These are phyloP conservation scores for Reinhardtius hippoglossoides DNA, from an alignment of 2,113 vertebrate species.

Conservation along the genomic window DNA sequence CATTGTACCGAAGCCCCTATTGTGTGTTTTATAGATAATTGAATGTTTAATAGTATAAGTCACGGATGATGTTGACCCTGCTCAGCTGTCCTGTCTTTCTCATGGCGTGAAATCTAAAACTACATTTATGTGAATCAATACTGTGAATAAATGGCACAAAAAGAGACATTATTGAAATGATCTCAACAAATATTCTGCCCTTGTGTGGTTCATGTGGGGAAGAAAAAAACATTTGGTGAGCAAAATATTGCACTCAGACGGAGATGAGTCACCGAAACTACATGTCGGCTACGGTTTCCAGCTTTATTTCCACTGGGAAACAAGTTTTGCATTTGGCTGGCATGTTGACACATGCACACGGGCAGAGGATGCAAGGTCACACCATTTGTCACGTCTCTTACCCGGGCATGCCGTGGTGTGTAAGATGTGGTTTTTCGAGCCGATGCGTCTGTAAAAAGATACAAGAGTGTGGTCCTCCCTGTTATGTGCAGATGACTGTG, in stretches of 20 bases:
- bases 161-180: constrained; percentile 30
- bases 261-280: constrained; percentile 6
- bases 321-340: constrained; percentile 13
- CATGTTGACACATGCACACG: background rate
- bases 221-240: background rate
- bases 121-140: constrained; percentile 60
- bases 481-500: constrained; percentile 58
- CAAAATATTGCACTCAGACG: background rate
- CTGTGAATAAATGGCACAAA: constrained; percentile 17
- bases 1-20: constrained; percentile 52
- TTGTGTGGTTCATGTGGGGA: constrained; percentile 10
- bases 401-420: background rate
- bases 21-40: constrained; percentile 77
- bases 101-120: constrained; percentile 15
- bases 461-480: constrained; percentile 11
- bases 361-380: background rate
- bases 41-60: constrained; percentile 63
- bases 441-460: constrained; percentile 3
- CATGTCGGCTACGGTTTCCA: background rate
- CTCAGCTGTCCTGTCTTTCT: constrained; percentile 3
- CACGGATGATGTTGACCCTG: constrained; percentile 40
- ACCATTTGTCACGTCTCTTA: constrained; percentile 9
- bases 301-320: background rate
- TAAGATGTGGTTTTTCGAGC: constrained; percentile 16
- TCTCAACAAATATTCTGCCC: constrained; percentile 14